A percentile compares a stretch with the other conserved stretches of the same genome.
These are phyloP conservation scores for Stegostoma tigrinum DNA, from an alignment of 2,113 vertebrate species.

Conservation along the genomic window DNA sequence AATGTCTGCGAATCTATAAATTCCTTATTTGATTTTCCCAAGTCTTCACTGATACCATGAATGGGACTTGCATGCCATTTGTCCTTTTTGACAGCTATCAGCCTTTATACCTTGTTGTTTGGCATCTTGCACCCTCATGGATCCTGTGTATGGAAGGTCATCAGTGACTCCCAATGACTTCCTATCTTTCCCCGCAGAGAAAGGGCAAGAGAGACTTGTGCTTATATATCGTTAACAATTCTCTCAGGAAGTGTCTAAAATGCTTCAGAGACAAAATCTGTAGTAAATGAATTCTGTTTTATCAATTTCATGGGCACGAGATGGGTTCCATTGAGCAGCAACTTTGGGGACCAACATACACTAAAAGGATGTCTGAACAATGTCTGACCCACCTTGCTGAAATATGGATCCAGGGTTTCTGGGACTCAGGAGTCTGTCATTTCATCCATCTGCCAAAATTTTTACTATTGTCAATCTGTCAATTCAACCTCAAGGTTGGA, in stretches of 20 bases:
- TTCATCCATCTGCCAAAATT: neutral
- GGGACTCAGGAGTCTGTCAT: neutral
- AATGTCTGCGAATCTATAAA: neutral
- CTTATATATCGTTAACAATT: neutral
- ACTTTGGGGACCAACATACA: neutral
- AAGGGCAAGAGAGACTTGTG: neutral
- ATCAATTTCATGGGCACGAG: neutral
- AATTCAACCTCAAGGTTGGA: neutral
- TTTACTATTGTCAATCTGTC: neutral
- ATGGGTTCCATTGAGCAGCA: neutral
- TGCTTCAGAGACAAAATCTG: neutral
- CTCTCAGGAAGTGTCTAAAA: neutral
- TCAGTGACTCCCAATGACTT: neutral
- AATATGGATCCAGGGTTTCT: neutral
- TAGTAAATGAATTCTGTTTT: neutral
- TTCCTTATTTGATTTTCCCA: neutral
- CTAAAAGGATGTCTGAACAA: neutral
- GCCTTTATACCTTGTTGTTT: neutral
- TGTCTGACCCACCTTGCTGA: neutral
- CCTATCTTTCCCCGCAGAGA: neutral
- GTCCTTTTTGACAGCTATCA: neutral
- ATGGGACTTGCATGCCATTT: neutral
- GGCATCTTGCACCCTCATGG: neutral
- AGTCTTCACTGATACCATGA: neutral
- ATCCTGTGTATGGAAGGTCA: neutral